These are phyloP conservation scores for Apamea monoglypha DNA, from an alignment of 2,888 invertebrate species.

Conservation along the genomic window DNA sequence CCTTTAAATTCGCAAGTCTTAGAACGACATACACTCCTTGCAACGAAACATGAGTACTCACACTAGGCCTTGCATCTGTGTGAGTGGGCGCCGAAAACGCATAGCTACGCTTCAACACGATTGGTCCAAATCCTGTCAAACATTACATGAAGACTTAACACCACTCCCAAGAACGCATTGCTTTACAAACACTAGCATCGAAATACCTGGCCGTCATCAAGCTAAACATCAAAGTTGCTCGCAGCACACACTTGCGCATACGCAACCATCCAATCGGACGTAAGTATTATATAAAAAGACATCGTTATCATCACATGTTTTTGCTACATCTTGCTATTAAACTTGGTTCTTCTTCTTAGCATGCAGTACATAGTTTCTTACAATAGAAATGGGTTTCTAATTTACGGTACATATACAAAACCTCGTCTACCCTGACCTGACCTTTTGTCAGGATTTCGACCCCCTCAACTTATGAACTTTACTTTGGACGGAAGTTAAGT, in stretches of 20 bases:
- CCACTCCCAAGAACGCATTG: conserved; percentile 5
- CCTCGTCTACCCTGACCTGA: conserved; percentile 23
- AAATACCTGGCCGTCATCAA: conserved; percentile 33
- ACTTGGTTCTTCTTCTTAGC: conserved; percentile 4
- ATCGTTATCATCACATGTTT: conserved; percentile 34
- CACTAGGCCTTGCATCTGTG: neutral
- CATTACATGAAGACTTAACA: neutral
- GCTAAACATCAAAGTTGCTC: conserved; percentile 26
- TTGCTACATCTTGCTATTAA: conserved; percentile 8
- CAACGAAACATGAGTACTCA: neutral
- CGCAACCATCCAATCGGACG: conserved; percentile 36
- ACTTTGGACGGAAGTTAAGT: conserved; percentile 58
- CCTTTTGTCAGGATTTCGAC: conserved; percentile 31
- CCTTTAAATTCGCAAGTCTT: conserved; percentile 21
- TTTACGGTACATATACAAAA: conserved; percentile 47
- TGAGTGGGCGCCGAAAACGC: neutral
- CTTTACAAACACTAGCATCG: conserved; percentile 24
- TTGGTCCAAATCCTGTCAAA: conserved; percentile 18
- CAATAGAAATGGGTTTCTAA: conserved; percentile 60
- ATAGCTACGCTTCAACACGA: neutral
- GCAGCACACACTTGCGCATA: conserved; percentile 21
- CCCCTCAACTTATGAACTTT: conserved; percentile 48
- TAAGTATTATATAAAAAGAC: conserved; percentile 48
- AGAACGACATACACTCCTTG: conserved; percentile 1
- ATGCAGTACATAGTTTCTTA: conserved; percentile 38